These are phyloP conservation scores for Patella caerulea DNA, from an alignment of 2,888 invertebrate species.

Conservation along the genomic window DNA sequence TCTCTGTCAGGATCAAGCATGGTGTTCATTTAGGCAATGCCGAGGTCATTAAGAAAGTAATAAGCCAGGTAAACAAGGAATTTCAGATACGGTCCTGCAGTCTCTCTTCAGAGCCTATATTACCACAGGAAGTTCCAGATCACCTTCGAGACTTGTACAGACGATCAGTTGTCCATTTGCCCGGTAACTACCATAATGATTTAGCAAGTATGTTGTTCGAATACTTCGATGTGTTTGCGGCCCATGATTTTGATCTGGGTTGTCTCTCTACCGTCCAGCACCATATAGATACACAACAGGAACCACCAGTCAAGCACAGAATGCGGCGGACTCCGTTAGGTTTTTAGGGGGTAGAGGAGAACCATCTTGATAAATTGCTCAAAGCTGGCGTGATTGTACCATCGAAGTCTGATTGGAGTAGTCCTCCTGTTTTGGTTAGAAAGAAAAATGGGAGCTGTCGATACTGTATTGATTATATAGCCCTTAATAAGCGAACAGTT, in stretches of 20 bases:
- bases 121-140: neutral
- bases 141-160: constrained; percentile 3
- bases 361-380: neutral
- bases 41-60: neutral
- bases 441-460: neutral
- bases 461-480: neutral
- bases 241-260: too few species aligned
- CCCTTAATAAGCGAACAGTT: neutral
- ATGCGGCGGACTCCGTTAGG: constrained; percentile 7
- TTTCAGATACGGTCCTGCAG: neutral
- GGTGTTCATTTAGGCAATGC: neutral
- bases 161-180: neutral
- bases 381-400: neutral
- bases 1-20: neutral
- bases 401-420: too few species aligned
- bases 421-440: neutral
- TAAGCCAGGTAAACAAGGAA: neutral
- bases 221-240: too few species aligned
- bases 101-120: neutral
- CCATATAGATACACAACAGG: constrained; percentile 12
- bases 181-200: neutral
- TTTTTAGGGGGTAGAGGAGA: constrained; percentile 1
- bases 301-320: neutral
- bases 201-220: too few species aligned
- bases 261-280: constrained; percentile 8